A percentile compares a stretch with the other conserved stretches of the same genome.
Conservation (phyloP, 2,797 vertebrate species). For the Limnodromus scolopaceus region DNA sequence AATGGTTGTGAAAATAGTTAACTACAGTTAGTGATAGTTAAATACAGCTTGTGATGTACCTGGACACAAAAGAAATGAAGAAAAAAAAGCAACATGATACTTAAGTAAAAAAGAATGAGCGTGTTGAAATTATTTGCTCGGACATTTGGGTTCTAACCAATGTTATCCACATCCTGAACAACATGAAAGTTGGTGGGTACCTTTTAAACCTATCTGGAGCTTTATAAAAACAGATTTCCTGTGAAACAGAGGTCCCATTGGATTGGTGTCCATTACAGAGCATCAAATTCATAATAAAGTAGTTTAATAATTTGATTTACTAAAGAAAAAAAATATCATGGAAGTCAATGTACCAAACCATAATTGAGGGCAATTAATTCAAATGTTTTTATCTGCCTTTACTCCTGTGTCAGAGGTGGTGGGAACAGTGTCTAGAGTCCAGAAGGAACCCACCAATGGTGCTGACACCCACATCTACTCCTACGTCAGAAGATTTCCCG, state of each 20-base stretch:
- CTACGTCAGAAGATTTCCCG: not conserved
- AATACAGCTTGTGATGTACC: not conserved
- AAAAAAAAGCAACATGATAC: not conserved
- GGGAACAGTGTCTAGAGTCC: not conserved
- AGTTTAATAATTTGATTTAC: not conserved
- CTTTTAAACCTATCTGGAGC: not conserved
- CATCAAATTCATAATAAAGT: not conserved
- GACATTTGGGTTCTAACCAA: not conserved
- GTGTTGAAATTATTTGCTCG: not conserved
- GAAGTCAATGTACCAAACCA: not conserved
- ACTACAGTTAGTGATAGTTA: rapidly evolving
- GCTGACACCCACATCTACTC: not conserved
- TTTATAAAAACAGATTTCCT: not conserved
- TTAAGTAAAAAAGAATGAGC: not conserved
- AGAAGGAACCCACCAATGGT: not conserved
- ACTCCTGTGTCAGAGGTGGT: not conserved
- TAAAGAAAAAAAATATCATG: not conserved
- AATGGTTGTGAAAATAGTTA: not conserved
- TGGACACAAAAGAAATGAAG: not conserved
- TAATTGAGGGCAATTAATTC: not conserved
- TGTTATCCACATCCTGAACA: not conserved
- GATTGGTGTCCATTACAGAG: not conserved
- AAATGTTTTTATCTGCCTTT: not conserved
- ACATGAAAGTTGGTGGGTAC: rapidly evolving
- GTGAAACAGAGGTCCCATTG: not conserved